A percentile compares a stretch with the other conserved stretches of the same genome.
Evolutionary conservation across 1,140 invertebrate genomes (phyloP).

Genomic region (Cyrtorhinus lividipennis): DNA sequence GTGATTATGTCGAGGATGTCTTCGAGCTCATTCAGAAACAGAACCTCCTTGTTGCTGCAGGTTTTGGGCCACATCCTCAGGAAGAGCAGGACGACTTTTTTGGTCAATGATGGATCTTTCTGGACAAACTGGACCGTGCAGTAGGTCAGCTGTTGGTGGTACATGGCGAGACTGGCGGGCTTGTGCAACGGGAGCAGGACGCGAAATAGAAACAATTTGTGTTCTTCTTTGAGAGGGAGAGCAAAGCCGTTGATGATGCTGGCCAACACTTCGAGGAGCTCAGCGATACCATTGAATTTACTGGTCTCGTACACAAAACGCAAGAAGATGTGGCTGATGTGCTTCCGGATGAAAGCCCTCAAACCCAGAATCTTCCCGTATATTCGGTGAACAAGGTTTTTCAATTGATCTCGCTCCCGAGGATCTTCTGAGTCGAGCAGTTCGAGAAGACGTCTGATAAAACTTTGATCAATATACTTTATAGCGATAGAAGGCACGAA

Average conservation of each 20-base stretch:
- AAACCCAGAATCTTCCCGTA: constrained; percentile 98
- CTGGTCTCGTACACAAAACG: constrained; percentile 99
- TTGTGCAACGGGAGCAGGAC: constrained; percentile 89
- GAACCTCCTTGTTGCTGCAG: constrained; percentile 93
- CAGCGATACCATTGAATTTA: constrained; percentile 96
- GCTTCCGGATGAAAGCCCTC: constrained; percentile 96
- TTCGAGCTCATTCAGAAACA: constrained; percentile 95
- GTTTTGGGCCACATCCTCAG: constrained; percentile 99
- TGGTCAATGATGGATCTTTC: constrained; percentile 91
- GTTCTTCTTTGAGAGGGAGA: constrained; percentile 87
- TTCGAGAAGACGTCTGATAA: constrained; percentile 76
- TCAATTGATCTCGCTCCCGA: constrained; percentile 94
- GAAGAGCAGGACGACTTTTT: constrained; percentile 85
- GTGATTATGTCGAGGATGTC: constrained; percentile 97
- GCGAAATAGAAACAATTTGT: constrained; percentile 95
- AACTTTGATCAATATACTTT: constrained; percentile 97
- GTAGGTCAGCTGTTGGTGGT: constrained; percentile 94
- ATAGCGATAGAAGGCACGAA: constrained; percentile 94
- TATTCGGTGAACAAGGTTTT: constrained; percentile 96
- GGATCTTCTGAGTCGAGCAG: constrained; percentile 98
- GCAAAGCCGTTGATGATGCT: constrained; percentile 99
- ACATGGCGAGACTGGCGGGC: constrained; percentile 73
- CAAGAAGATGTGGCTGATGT: constrained; percentile 97
- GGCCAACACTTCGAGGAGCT: constrained; percentile 95
- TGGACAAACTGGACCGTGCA: constrained; percentile 99